These are phyloP conservation scores for Agrotis ipsilon DNA, from an alignment of 2,888 invertebrate species.

Conservation along the genomic window DNA sequence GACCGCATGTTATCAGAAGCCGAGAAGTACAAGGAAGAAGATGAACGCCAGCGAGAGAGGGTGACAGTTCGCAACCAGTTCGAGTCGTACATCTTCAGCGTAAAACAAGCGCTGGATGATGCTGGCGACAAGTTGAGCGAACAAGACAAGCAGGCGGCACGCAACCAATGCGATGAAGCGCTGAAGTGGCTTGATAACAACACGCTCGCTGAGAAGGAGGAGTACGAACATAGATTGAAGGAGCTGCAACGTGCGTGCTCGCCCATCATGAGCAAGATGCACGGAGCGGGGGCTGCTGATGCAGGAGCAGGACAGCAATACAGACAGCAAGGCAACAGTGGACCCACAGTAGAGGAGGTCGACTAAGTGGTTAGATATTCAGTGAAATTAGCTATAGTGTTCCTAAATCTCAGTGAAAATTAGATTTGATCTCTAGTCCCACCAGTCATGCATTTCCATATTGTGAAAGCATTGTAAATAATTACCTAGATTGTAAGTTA, in stretches of 20 bases:
- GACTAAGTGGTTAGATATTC: conserved; percentile 64
- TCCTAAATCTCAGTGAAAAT: conserved; percentile 12
- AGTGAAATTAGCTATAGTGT: not conserved
- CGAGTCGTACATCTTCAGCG: conserved; percentile 93
- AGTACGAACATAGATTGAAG: conserved; percentile 91
- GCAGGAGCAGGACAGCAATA: conserved; percentile 64
- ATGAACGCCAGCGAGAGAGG: conserved; percentile 93
- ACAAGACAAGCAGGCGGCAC: conserved; percentile 92
- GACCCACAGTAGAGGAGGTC: conserved; percentile 81
- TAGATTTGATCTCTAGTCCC: conserved; percentile 39
- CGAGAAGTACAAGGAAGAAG: conserved; percentile 94
- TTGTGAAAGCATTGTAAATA: conserved; percentile 44
- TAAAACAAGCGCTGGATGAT: conserved; percentile 93
- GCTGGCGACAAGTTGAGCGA: conserved; percentile 91
- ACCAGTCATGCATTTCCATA: conserved; percentile 41
- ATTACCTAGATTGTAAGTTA: conserved; percentile 44
- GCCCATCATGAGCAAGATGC: conserved; percentile 91
- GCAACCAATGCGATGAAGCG: conserved; percentile 90
- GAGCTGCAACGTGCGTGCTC: conserved; percentile 91
- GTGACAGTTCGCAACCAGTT: conserved; percentile 93
- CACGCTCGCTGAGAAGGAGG: conserved; percentile 92
- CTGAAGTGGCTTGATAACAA: conserved; percentile 94
- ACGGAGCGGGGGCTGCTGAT: conserved; percentile 86
- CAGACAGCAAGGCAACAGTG: conserved; percentile 60
- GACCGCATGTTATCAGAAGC: conserved; percentile 95